Evolutionary conservation across 2,888 invertebrate genomes (phyloP).

Genomic region (Heliconius charithonia): DNA sequence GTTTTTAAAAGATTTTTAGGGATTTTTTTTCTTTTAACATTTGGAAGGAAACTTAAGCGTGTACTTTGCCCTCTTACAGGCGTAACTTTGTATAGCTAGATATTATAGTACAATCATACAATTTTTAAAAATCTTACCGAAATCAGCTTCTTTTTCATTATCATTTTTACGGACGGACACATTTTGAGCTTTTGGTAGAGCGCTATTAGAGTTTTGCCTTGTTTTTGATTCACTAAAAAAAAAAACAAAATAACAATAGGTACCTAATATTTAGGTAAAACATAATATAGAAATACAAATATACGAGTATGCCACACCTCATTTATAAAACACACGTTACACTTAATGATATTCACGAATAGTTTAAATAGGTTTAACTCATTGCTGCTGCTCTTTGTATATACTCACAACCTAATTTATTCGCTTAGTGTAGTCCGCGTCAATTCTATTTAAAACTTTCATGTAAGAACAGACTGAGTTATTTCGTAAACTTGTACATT

Average conservation of each 20-base stretch:
- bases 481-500: background rate
- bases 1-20: background rate
- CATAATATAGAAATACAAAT: background rate
- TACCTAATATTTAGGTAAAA: background rate
- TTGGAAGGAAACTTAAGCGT: background rate
- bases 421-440: slow-evolving; percentile 55
- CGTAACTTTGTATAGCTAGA: background rate
- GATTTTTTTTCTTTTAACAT: background rate
- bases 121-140: slow-evolving; percentile 64
- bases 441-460: slow-evolving; percentile 67
- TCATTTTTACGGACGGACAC: slow-evolving; percentile 75
- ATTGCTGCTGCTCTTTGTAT: slow-evolving; percentile 22
- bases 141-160: slow-evolving; percentile 65
- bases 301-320: slow-evolving; percentile 27
- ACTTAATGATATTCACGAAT: slow-evolving; percentile 10
- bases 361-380: slow-evolving; percentile 22
- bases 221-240: slow-evolving; percentile 62
- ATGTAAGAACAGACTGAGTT: slow-evolving; percentile 28
- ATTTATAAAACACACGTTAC: slow-evolving; percentile 18
- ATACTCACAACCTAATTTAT: slow-evolving; percentile 49
- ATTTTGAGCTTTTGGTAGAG: slow-evolving; percentile 45
- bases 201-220: slow-evolving; percentile 52
- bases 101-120: background rate
- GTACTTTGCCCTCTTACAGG: background rate
- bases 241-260: slow-evolving; percentile 8